Conservation (phyloP, 2,113 vertebrate genomes). For the Mola mola region DNA sequence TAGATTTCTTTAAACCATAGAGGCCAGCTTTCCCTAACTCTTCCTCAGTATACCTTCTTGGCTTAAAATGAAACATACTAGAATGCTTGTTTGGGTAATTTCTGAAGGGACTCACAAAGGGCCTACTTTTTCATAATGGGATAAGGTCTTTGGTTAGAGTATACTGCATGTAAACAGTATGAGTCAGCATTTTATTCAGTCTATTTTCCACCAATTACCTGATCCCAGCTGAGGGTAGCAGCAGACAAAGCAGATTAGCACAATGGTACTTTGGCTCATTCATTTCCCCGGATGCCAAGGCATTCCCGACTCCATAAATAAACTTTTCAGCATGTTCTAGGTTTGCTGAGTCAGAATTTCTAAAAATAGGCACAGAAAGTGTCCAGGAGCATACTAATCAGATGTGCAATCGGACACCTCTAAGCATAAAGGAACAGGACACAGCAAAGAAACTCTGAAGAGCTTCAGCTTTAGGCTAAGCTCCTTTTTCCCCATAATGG, state of each 20-base stretch:
- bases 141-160: too few relatives aligned
- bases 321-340: conserved; percentile 28
- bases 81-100: too few relatives aligned
- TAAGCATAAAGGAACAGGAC: conserved; percentile 31
- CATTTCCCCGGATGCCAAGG: conserved; percentile 21
- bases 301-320: conserved; percentile 48
- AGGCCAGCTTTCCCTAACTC: background rate
- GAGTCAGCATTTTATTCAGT: conserved; percentile 6
- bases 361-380: conserved; percentile 52
- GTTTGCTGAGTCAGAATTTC: conserved; percentile 46
- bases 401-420: conserved; percentile 34
- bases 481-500: too few relatives aligned
- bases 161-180: background rate
- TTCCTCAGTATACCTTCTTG: background rate
- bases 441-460: background rate
- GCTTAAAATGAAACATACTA: background rate
- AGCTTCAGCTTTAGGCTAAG: background rate
- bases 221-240: background rate
- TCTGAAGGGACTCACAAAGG: background rate
- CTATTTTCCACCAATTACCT: background rate
- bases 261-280: conserved; percentile 21
- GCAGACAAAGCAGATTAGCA: conserved; percentile 1
- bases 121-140: background rate
- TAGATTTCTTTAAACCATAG: background rate
- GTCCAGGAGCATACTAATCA: conserved; percentile 46